Evolutionary conservation across 2,113 vertebrate species (phyloP).

Genomic region (Axis porcinus): DNA sequence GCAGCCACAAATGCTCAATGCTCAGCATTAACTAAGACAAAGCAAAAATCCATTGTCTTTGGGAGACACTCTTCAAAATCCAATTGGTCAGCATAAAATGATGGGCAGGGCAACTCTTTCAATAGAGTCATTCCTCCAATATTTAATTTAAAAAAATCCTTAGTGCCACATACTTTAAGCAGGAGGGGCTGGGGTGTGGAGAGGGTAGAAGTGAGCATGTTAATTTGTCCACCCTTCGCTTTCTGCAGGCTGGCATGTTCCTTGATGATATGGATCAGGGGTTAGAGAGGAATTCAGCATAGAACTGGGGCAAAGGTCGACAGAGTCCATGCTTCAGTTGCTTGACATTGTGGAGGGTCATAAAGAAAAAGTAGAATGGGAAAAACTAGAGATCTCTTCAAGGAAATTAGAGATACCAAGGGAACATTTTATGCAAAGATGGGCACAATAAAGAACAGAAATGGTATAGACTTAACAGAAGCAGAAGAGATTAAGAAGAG

Average conservation of each 20-base stretch:
- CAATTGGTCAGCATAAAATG: not conserved
- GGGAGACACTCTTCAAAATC: conserved; percentile 4
- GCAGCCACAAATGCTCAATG: not conserved
- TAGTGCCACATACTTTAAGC: not conserved
- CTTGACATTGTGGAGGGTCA: not conserved
- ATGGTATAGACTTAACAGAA: not conserved
- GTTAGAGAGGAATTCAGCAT: not conserved
- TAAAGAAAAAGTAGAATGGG: not conserved
- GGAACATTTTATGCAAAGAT: not conserved
- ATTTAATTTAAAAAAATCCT: not conserved
- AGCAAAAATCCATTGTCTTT: conserved; percentile 19
- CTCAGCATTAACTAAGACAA: conserved; percentile 18
- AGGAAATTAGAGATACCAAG: not conserved
- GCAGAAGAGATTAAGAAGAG: not conserved
- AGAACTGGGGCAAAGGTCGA: not conserved
- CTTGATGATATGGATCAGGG: not conserved
- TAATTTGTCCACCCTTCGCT: not conserved
- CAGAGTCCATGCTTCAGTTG: not conserved
- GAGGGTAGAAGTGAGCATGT: not conserved
- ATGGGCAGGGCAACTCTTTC: not conserved
- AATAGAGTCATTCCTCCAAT: not conserved
- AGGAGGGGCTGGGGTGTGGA: not conserved
- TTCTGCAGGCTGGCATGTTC: not conserved
- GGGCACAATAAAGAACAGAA: not conserved
- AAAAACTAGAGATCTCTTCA: not conserved